Percentiles rank a stretch among this genome's conserved stretches.
phyloP scores from a whole-genome alignment of 2,888 invertebrate genomes.

The Cryptus armator region DNA sequence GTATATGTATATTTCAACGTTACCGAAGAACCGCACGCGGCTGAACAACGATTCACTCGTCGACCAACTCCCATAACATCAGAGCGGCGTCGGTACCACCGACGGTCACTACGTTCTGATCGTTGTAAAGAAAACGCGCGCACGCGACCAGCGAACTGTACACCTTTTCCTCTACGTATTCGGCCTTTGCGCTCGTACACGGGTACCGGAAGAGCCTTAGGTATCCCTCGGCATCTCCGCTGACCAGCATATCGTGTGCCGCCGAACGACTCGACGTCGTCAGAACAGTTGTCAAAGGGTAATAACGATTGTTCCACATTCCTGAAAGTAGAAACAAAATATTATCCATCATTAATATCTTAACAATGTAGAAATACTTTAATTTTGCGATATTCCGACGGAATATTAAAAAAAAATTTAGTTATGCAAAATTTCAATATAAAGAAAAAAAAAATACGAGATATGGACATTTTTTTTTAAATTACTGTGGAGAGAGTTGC shows the following conservation, averaged over 20 bases:
- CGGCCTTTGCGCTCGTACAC: constrained; percentile 93
- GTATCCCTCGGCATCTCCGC: constrained; percentile 96
- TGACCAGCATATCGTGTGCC: constrained; percentile 93
- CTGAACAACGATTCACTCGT: constrained; percentile 87
- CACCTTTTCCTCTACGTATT: constrained; percentile 95
- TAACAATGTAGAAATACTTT: neutral
- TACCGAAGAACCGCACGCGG: constrained; percentile 2
- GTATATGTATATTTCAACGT: neutral
- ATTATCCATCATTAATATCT: neutral
- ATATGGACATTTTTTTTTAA: no score
- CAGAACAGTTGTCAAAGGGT: constrained; percentile 93
- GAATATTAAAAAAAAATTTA: neutral
- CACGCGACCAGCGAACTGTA: constrained; percentile 94
- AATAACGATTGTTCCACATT: constrained; percentile 96
- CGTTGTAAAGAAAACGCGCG: constrained; percentile 94
- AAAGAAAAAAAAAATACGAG: neutral
- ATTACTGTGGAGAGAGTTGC: no score
- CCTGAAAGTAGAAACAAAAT: constrained; percentile 85
- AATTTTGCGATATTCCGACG: neutral
- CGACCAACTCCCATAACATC: constrained; percentile 96
- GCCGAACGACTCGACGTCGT: constrained; percentile 93
- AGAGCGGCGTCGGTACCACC: constrained; percentile 96
- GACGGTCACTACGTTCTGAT: constrained; percentile 93
- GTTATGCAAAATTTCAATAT: no score
- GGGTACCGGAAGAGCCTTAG: constrained; percentile 95